Evolutionary conservation across 2,888 invertebrate species (phyloP).

Genomic region (Apamea epomidion): DNA sequence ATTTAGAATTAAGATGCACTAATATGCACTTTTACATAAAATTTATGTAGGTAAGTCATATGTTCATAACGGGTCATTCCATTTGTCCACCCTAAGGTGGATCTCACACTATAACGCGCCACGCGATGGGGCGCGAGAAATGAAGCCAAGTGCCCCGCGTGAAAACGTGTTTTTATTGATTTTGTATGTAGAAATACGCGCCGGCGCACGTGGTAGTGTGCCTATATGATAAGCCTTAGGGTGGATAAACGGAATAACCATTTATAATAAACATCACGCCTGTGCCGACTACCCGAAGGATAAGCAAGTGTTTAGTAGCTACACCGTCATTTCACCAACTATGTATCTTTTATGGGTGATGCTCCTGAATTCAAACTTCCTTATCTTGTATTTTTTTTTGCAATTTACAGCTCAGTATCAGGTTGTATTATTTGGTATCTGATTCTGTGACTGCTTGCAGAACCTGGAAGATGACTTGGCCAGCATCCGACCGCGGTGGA

Average conservation of each 20-base stretch:
- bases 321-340: not conserved
- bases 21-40: conserved; percentile 27
- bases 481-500: conserved; percentile 30
- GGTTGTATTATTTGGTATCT: not conserved
- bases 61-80: not conserved
- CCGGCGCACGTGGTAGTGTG: not conserved
- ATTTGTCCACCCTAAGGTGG: not conserved
- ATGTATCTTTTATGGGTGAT: not conserved
- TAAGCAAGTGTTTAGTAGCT: not conserved
- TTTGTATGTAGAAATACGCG: too few species aligned
- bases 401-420: not conserved
- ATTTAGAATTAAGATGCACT: conserved; percentile 26
- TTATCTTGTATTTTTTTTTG: not conserved
- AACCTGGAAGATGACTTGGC: conserved; percentile 38
- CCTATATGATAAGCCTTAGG: not conserved
- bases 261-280: not conserved
- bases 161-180: too few species aligned
- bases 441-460: conserved; percentile 46
- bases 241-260: not conserved
- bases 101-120: not conserved
- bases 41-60: conserved; percentile 2
- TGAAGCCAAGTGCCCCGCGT: too few species aligned
- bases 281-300: not conserved
- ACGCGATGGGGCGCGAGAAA: too few species aligned
- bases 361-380: not conserved